phyloP scores from a whole-genome alignment of 2,797 vertebrate species.

The Diceros bicornis region DNA sequence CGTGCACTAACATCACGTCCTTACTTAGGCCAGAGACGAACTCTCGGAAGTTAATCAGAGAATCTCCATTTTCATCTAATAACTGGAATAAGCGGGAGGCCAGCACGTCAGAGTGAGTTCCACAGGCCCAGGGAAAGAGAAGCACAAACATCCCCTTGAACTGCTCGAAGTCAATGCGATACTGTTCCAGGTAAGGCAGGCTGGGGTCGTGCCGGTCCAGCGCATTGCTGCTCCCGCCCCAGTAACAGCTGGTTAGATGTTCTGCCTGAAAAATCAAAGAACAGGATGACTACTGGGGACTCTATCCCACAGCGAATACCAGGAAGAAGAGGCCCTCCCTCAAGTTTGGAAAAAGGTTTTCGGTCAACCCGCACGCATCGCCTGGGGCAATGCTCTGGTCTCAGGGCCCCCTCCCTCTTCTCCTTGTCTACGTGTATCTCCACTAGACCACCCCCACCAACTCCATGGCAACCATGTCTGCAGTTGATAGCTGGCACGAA shows the following conservation, averaged over 20 bases:
- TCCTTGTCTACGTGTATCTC: not conserved
- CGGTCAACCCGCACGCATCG: not conserved
- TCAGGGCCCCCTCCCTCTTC: not conserved
- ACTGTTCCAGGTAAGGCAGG: slow-evolving; percentile 98
- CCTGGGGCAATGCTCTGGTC: not conserved
- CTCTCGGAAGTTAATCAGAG: slow-evolving; percentile 98
- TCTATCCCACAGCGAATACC: not conserved
- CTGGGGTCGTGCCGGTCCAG: slow-evolving; percentile 97
- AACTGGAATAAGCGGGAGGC: slow-evolving; percentile 95
- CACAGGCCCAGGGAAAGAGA: slow-evolving; percentile 97
- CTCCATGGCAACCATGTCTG: not conserved
- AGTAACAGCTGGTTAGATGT: slow-evolving; percentile 99
- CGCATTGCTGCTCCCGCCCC: slow-evolving; percentile 97
- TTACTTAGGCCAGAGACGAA: slow-evolving; percentile 96
- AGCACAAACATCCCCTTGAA: slow-evolving; percentile 97
- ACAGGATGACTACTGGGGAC: not conserved
- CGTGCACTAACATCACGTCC: slow-evolving; percentile 41
- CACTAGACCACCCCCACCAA: not conserved
- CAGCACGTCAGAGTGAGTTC: slow-evolving; percentile 94
- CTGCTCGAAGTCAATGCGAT: slow-evolving; percentile 98
- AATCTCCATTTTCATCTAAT: slow-evolving; percentile 95
- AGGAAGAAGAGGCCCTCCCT: not conserved
- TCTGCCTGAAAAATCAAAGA: slow-evolving; percentile 91
- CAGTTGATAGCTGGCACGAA: not conserved
- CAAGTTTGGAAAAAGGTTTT: not conserved